Conservation (phyloP, 1,140 invertebrate genomes). For the Luehdorfia chinensis region DNA sequence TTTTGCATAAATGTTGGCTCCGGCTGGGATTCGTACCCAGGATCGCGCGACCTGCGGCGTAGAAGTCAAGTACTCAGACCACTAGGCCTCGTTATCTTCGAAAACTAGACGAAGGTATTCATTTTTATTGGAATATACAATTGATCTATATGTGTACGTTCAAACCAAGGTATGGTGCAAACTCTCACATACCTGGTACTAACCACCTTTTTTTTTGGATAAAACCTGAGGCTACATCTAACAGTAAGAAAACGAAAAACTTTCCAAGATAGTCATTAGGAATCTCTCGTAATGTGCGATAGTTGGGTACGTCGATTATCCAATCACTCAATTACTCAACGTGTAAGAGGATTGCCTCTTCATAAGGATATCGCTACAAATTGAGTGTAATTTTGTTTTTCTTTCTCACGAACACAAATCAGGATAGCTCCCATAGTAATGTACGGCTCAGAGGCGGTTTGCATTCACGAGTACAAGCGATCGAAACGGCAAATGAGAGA, state of each 20-base stretch:
- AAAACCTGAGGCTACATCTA: slow-evolving; percentile 37
- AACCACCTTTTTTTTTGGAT: slow-evolving; percentile 62
- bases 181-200: slow-evolving; percentile 25
- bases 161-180: too few species aligned
- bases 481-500: slow-evolving; percentile 31
- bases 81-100: too few species aligned
- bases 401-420: slow-evolving; percentile 66
- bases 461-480: slow-evolving; percentile 36
- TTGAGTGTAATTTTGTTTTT: slow-evolving; percentile 71
- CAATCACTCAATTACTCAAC: slow-evolving; percentile 50
- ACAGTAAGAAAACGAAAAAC: slow-evolving; percentile 48
- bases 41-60: too few species aligned
- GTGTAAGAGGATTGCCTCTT: slow-evolving; percentile 59
- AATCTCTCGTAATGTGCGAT: slow-evolving; percentile 43
- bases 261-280: slow-evolving; percentile 62
- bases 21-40: too few species aligned
- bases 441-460: slow-evolving; percentile 43
- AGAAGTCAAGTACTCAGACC: too few species aligned
- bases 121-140: too few species aligned
- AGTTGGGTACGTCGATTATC: slow-evolving; percentile 33
- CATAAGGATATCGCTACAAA: slow-evolving; percentile 70
- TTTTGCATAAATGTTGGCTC: too few species aligned
- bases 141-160: too few species aligned
- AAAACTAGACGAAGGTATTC: too few species aligned
- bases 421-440: slow-evolving; percentile 47